Conservation (phyloP, 2,113 vertebrate species). For the Nesoenas mayeri region DNA sequence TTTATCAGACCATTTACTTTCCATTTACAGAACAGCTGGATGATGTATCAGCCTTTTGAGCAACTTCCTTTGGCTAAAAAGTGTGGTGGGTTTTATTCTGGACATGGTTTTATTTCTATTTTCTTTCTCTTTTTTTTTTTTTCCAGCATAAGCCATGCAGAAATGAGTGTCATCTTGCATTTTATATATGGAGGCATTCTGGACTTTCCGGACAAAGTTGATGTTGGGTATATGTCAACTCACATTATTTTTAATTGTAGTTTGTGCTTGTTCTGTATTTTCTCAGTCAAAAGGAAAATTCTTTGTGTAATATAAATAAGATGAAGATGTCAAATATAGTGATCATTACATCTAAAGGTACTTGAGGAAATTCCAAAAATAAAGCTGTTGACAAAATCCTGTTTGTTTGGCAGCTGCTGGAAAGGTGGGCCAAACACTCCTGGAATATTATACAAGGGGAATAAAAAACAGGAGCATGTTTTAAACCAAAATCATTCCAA, state of each 20-base stretch:
- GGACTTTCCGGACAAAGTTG: slow-evolving; percentile 85
- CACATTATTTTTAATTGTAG: slow-evolving; percentile 8
- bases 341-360: not conserved
- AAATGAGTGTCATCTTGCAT: slow-evolving; percentile 89
- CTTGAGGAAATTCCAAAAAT: slow-evolving; percentile 6
- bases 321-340: not conserved
- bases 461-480: not conserved
- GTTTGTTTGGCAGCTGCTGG: not conserved
- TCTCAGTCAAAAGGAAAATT: not conserved
- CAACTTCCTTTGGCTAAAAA: not conserved
- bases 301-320: not conserved
- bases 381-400: not conserved
- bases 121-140: not conserved
- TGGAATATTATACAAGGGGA: not conserved
- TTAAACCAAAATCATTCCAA: not conserved
- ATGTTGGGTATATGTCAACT: slow-evolving; percentile 82
- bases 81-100: not conserved
- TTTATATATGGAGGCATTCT: slow-evolving; percentile 92
- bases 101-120: slow-evolving; percentile 9
- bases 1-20: not conserved
- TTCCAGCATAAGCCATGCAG: slow-evolving; percentile 84
- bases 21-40: not conserved
- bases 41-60: not conserved
- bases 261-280: not conserved
- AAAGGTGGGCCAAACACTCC: not conserved